These are phyloP conservation scores for Arnoldichthys spilopterus DNA, from an alignment of 2,797 vertebrate species.

Conservation along the genomic window DNA sequence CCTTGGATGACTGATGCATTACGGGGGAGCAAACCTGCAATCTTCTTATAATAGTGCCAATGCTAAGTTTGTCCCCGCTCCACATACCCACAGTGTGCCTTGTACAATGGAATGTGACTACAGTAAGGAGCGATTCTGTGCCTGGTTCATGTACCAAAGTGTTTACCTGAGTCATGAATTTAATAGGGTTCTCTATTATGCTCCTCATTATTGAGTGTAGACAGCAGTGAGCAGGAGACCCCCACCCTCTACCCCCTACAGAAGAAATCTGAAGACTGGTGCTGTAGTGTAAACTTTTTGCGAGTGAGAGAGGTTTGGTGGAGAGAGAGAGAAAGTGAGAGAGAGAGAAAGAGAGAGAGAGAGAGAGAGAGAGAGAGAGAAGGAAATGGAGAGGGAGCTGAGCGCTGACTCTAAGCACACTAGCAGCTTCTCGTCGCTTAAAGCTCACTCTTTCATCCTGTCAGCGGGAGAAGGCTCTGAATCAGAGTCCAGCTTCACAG, in stretches of 20 bases:
- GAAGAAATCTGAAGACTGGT: neutral
- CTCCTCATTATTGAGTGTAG: neutral
- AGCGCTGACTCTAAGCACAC: constrained; percentile 40
- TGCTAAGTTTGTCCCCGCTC: too few relatives aligned
- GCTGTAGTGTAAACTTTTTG: neutral
- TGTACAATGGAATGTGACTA: too few relatives aligned
- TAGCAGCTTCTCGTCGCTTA: constrained; percentile 28
- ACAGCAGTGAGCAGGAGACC: neutral
- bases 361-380: constrained; percentile 26
- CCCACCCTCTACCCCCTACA: neutral
- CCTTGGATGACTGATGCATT: too few relatives aligned
- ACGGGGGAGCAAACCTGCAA: too few relatives aligned
- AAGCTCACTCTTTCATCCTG: constrained; percentile 49
- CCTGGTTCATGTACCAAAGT: too few relatives aligned
- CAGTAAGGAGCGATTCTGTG: too few relatives aligned
- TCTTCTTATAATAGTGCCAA: too few relatives aligned
- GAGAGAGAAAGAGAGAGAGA: constrained; percentile 22
- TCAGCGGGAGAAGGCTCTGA: constrained; percentile 31
- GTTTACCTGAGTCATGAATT: too few relatives aligned
- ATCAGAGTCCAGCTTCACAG: constrained; percentile 46
- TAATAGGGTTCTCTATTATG: neutral
- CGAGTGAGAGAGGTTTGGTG: neutral
- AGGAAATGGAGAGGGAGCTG: constrained; percentile 25
- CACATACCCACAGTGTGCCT: too few relatives aligned
- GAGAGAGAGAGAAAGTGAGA: constrained; percentile 25